Base-by-base conservation (phyloP, 1,140 invertebrate species). In the Acromyrmex charruanus region DNA sequence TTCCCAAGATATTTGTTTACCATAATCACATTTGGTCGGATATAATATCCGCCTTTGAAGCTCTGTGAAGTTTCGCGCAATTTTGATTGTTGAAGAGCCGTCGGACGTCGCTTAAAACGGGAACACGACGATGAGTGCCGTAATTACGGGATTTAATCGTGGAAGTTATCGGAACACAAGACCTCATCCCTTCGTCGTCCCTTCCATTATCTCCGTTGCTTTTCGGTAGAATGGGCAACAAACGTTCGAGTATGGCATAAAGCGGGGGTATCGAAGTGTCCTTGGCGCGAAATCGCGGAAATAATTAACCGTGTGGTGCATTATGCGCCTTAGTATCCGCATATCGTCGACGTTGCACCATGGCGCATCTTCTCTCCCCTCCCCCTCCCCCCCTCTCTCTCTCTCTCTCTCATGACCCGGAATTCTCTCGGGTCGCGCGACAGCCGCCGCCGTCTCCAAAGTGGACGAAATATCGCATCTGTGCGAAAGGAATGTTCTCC, bases 101-200 rank as follows among this genome's bases (percentile, higher is more conserved):
- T 69, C 55, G 39, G 55, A 65, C 58, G 68, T 53, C n/a, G 69
- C 25, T 87, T 71, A 77, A 49, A 39, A 68, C 63, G 51, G 69
- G 63, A 53, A 53, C 68, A 55, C 85, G 77, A 88, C 86, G 85
- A 71, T 81, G 86, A 89, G 80, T 74, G 79, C 55, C 81, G 88
- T 91, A 91, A 93, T 91, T 91, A 92, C 89, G 89, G 88, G 91
- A 92, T 93, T 93, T 93, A 93, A 93, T 93, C 91, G 89, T 85
- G 55, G 69, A 91, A 92, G 89, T 92, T 92, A 92, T 93, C 92
- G 88, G 77, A 55, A 81, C 65, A 87, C 77, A 59, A 49, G 77
- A 77, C 87, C 89, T 88, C 87, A 72, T 84, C 84, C 82, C 90
- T 72, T 49, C 69, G 69, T 53, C 53, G 85, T 31, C 21, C 35